Evolutionary conservation across 2,113 vertebrate genomes (phyloP), one percentile per base, ranked within the genome.

Genomic region (Trogon surrucura): DNA sequence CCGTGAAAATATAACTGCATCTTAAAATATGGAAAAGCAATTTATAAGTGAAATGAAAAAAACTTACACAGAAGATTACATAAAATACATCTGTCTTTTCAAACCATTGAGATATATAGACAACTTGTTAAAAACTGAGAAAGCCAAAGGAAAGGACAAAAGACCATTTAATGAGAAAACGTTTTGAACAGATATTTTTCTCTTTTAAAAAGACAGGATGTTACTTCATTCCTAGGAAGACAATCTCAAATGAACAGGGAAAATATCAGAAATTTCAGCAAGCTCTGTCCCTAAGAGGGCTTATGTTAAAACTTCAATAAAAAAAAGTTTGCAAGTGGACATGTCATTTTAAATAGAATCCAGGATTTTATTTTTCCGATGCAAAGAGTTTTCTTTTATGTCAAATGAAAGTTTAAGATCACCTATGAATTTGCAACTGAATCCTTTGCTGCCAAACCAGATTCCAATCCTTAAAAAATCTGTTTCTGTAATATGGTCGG

Each of bases 11-110:
- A 92, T 93, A 97, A 96, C 81, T 91, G 58, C 80, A 92, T 95
- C 94, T 97, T 97, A 97, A 98, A 98, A 98, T 98, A 98, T 98
- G 98, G 98, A 98, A 98, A 99, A 99, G 98, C 97, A 98, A 98
- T 99, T 98, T 97, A 95, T 98, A 97, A 98, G 93, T 95, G 75
- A 97, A 98, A 97, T 98, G 97, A 89, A 97, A 98, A 98, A 98
- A 97, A 75, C 97, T 97, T 97, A 95, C 97, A 95, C 89, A 95
- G 97, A 97, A 98, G 96, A 96, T 98, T 98, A 97, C 96, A 97
- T 96, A 97, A 98, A 98, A 97, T 96, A 97, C 96, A 97, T 98
- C 97, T 98, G 97, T 97, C 97, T 98, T 98, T 97, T 98, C 93
- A 96, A 98, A 89, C 88, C 94, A 96, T 30, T 87, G 85, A 98